phyloP scores from a whole-genome alignment of 2,888 invertebrate genomes.

The Cataglyphis altisquamis region DNA sequence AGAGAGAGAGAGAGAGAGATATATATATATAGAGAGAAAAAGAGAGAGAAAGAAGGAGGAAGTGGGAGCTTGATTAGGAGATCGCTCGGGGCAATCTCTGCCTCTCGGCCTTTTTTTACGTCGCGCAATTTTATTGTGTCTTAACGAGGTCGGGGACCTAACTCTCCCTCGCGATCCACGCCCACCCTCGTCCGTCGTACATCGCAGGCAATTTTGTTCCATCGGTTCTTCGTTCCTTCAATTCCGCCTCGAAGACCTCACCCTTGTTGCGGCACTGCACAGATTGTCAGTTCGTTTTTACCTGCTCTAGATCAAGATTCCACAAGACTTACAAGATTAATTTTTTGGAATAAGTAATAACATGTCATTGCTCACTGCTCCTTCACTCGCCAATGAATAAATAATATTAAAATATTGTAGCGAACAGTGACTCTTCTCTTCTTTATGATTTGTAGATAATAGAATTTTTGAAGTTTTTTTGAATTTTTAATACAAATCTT shows the following conservation, averaged over 20 bases:
- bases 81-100: constrained; percentile 73
- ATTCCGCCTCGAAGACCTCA: constrained; percentile 54
- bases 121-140: constrained; percentile 79
- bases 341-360: constrained; percentile 41
- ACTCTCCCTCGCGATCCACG: constrained; percentile 47
- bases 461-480: not conserved
- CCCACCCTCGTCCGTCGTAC: constrained; percentile 56
- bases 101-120: constrained; percentile 67
- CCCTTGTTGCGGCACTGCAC: constrained; percentile 22
- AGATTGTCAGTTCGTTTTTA: constrained; percentile 35
- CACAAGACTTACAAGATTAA: constrained; percentile 22
- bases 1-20: not conserved
- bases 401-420: not conserved
- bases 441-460: not conserved
- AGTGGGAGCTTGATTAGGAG: constrained; percentile 72
- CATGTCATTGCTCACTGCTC: not conserved
- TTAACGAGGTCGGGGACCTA: constrained; percentile 78
- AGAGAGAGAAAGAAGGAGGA: constrained; percentile 9
- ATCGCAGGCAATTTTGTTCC: constrained; percentile 73
- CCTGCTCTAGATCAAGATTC: constrained; percentile 28
- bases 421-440: not conserved
- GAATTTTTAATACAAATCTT: not conserved
- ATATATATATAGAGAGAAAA: not conserved
- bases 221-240: constrained; percentile 66
- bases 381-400: not conserved